phyloP scores from a whole-genome alignment of 2,113 vertebrate species.

The Dendropsophus ebraccatus region DNA sequence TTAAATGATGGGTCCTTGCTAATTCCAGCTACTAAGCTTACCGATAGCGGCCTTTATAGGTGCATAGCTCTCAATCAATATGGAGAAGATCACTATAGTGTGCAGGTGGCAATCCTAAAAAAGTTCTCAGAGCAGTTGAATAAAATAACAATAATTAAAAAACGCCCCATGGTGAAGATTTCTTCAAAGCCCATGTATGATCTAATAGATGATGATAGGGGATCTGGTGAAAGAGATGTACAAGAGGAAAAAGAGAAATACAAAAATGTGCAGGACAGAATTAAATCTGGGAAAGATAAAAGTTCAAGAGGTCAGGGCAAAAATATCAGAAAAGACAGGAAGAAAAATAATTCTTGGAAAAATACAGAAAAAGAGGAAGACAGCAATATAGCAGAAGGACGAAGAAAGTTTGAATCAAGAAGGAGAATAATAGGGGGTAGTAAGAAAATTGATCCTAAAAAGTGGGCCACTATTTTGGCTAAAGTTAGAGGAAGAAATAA shows the following conservation, averaged over 20 bases:
- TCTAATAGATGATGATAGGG: slow-evolving; percentile 71
- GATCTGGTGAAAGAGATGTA: slow-evolving; percentile 72
- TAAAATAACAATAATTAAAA: slow-evolving; percentile 69
- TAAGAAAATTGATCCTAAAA: slow-evolving; percentile 85
- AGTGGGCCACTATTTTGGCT: slow-evolving; percentile 89
- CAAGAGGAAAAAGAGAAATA: slow-evolving; percentile 58
- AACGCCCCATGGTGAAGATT: slow-evolving; percentile 72
- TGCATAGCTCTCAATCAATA: slow-evolving; percentile 85
- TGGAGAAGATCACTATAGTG: slow-evolving; percentile 77
- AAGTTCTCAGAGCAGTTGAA: slow-evolving; percentile 67
- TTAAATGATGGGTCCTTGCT: slow-evolving; percentile 77
- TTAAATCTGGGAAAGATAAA: slow-evolving; percentile 61
- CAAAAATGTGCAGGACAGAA: slow-evolving; percentile 58
- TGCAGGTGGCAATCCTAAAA: slow-evolving; percentile 72
- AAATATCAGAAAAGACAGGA: slow-evolving; percentile 67
- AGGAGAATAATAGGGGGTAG: slow-evolving; percentile 79
- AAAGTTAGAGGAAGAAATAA: slow-evolving; percentile 80
- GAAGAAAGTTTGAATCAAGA: slow-evolving; percentile 72
- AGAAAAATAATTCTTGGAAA: slow-evolving; percentile 70
- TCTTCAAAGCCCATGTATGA: slow-evolving; percentile 68
- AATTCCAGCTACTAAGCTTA: slow-evolving; percentile 71
- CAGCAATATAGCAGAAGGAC: slow-evolving; percentile 70
- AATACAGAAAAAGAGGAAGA: slow-evolving; percentile 64
- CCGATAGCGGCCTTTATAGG: slow-evolving; percentile 83
- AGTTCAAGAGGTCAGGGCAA: slow-evolving; percentile 60